Conservation (phyloP, 2,797 vertebrate genomes). For the Choloepus didactylus region DNA sequence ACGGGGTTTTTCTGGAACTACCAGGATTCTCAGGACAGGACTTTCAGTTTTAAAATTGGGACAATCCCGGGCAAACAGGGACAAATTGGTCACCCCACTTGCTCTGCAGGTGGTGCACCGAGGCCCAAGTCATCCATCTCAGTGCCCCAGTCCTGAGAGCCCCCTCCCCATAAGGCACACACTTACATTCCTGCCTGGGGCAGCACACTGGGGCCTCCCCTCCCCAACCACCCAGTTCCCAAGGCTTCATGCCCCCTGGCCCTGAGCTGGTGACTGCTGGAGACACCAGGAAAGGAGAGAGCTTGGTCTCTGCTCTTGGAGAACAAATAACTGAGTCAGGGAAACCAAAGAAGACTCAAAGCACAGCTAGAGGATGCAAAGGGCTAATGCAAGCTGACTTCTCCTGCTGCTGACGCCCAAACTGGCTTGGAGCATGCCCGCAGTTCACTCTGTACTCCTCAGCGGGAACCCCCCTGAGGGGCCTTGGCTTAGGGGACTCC, state of each 20-base stretch:
- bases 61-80: neutral
- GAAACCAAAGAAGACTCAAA: neutral
- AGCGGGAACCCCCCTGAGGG: neutral
- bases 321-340: neutral
- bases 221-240: neutral
- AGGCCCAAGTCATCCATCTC: neutral
- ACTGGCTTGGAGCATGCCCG: neutral
- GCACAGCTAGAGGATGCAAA: rapidly evolving
- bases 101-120: too few relatives aligned
- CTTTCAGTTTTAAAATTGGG: neutral
- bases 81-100: neutral
- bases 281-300: neutral
- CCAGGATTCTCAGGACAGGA: neutral
- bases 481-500: neutral
- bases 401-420: neutral
- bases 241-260: neutral
- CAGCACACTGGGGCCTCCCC: neutral
- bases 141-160: neutral
- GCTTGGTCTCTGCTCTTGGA: too few relatives aligned
- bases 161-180: neutral
- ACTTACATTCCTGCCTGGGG: neutral
- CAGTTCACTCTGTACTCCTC: neutral
- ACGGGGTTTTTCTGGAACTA: neutral
- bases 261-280: neutral
- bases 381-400: neutral